Evolutionary conservation across 2,797 vertebrate species (phyloP), one percentile per base, ranked within the genome.

Genomic region (Lemur catta): DNA sequence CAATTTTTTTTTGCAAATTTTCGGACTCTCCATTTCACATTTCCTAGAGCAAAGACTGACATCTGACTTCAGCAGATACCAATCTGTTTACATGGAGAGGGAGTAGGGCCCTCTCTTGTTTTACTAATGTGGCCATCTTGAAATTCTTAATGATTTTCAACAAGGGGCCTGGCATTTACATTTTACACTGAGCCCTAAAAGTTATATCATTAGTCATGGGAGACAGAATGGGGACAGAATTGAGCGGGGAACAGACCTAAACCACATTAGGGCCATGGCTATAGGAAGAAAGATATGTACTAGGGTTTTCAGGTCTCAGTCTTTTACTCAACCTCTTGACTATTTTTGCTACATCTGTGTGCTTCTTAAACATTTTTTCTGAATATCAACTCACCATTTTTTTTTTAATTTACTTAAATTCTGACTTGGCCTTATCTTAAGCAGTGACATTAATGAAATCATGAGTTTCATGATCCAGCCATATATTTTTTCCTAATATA

Each of bases 141-240:
- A 55, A 55, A 55, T 14, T 55, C 50, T 78, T 38, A 79, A 13
- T 15, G 55, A 52, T 38, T 38, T 55, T 79, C n/a, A 52, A 26
- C n/a, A 30, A 57, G 5, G 0, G 26, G 2, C 2, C 18, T 13
- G 33, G 2, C 1, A 22, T 65, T 65, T n/a, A n/a, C 18, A 41
- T 35, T 63, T 43, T 24, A 8, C 52, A 26, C 4, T 41, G 20
- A 0, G n/a, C 20, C 6, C 38, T 30, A n/a, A 28, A 50, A 48
- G 38, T 79, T 88, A 17, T 50, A 9, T 30, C 20, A 22, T 63
- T 30, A 22, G 24, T 84, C 7, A 7, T 2, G 6, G 15, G 46
- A 84, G 24, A 50, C 10, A 22, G 26, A 71, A 61, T 26, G 78
- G 20, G 15, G 15, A 43, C 3, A 63, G 30, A 55, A 55, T 63